Evolutionary conservation across 1,140 invertebrate species (phyloP).

Genomic region (Dendrolimus kikuchii): DNA sequence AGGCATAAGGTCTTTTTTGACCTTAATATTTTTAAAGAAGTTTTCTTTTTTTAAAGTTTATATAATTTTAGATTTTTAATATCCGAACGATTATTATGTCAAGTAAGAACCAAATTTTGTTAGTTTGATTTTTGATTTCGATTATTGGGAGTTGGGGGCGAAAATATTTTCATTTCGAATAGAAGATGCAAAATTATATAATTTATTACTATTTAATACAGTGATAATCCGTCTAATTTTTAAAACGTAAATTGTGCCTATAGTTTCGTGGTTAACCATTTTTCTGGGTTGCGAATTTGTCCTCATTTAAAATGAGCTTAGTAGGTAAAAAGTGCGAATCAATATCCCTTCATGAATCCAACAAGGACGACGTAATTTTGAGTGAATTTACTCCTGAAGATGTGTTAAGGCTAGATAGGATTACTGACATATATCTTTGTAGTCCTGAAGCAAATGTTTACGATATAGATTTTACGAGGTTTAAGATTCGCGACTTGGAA

Average conservation of each 20-base stretch:
- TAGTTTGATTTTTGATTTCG: too few species aligned
- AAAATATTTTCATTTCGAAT: too few species aligned
- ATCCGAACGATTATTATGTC: too few species aligned
- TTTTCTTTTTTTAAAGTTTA: too few species aligned
- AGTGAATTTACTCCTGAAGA: constrained; percentile 75
- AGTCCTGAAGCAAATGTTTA: constrained; percentile 96
- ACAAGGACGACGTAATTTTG: constrained; percentile 41
- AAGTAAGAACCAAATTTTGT: too few species aligned
- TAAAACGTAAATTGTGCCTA: constrained; percentile 25
- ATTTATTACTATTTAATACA: constrained; percentile 15
- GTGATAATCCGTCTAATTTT: constrained; percentile 13
- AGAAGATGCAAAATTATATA: too few species aligned
- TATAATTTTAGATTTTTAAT: too few species aligned
- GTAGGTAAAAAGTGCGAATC: constrained; percentile 66
- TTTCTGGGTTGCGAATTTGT: background rate
- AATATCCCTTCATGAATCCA: constrained; percentile 47
- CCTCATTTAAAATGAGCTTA: constrained; percentile 52
- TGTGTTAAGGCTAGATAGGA: constrained; percentile 75
- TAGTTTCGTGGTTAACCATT: constrained; percentile 21
- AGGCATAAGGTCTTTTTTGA: too few species aligned
- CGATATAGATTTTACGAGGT: constrained; percentile 98
- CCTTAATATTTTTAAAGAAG: too few species aligned
- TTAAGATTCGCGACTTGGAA: constrained; percentile 97
- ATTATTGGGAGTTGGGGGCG: too few species aligned
- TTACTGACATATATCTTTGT: constrained; percentile 88